These are phyloP conservation scores for Beris morrisii DNA, from an alignment of 2,888 invertebrate species.

Conservation along the genomic window DNA sequence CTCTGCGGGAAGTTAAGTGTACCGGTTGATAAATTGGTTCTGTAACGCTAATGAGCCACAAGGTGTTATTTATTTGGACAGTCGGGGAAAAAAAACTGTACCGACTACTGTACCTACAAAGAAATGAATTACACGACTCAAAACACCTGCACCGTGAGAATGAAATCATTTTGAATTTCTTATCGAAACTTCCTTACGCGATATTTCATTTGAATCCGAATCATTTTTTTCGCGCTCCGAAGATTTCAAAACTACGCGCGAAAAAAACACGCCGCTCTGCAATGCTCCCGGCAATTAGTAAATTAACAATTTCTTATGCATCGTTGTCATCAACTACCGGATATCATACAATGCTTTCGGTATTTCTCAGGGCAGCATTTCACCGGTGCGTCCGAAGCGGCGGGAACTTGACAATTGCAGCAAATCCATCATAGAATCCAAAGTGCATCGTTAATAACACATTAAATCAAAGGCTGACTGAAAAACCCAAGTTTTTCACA, in stretches of 20 bases:
- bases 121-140: constrained; percentile 7
- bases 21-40: no score
- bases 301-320: constrained; percentile 29
- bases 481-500: no score
- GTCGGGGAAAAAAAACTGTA: background rate
- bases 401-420: constrained; percentile 14
- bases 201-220: constrained; percentile 21
- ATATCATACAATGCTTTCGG: constrained; percentile 4
- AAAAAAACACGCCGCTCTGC: background rate
- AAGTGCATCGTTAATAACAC: constrained; percentile 31
- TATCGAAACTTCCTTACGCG: constrained; percentile 10
- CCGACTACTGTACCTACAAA: constrained; percentile 2
- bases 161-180: constrained; percentile 26
- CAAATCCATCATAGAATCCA: constrained; percentile 22
- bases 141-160: constrained; percentile 28
- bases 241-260: background rate
- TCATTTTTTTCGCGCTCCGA: background rate
- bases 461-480: constrained; percentile 6
- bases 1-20: no score
- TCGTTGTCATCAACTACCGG: constrained; percentile 20
- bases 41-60: no score
- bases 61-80: no score
- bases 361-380: constrained; percentile 21
- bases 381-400: constrained; percentile 14
- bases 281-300: constrained; percentile 27